These are phyloP conservation scores for Ctenochaetus hawaiiensis DNA, from an alignment of 2,797 vertebrate genomes.

Conservation along the genomic window DNA sequence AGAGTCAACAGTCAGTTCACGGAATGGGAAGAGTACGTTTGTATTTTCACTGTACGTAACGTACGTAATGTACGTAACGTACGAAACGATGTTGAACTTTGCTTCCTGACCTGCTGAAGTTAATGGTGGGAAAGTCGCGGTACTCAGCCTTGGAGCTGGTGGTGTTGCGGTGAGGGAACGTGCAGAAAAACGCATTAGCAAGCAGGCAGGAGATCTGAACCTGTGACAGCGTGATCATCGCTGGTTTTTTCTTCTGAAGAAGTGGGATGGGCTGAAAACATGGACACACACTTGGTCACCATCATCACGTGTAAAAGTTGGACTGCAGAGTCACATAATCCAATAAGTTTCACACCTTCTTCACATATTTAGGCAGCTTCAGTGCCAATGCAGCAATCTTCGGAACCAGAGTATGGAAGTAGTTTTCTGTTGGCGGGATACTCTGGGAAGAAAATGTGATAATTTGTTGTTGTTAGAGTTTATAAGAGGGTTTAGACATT, in stretches of 20 bases:
- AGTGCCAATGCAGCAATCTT: constrained; percentile 80
- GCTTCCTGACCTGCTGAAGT: constrained; percentile 81
- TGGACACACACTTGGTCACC: neutral
- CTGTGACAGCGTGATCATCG: constrained; percentile 79
- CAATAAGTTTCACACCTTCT: constrained; percentile 61
- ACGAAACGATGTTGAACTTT: fast-evolving
- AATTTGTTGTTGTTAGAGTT: fast-evolving
- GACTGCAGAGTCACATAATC: neutral
- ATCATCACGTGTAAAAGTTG: no score
- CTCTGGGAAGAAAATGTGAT: constrained; percentile 38
- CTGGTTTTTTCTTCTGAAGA: constrained; percentile 43
- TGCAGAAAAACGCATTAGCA: constrained; percentile 87
- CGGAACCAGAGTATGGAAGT: constrained; percentile 36
- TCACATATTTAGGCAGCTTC: constrained; percentile 44
- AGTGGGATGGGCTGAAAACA: constrained; percentile 77
- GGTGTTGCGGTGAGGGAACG: constrained; percentile 83
- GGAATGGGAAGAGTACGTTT: neutral
- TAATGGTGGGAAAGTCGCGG: constrained; percentile 77
- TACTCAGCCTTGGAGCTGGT: constrained; percentile 60
- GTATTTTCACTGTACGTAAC: no score
- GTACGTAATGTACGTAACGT: no score
- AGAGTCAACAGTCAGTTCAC: neutral
- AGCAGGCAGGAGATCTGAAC: constrained; percentile 82
- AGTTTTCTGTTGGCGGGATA: neutral
- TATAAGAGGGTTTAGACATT: neutral